Evolutionary conservation across 2,888 invertebrate species (phyloP).

Genomic region (Conomelus anceps): DNA sequence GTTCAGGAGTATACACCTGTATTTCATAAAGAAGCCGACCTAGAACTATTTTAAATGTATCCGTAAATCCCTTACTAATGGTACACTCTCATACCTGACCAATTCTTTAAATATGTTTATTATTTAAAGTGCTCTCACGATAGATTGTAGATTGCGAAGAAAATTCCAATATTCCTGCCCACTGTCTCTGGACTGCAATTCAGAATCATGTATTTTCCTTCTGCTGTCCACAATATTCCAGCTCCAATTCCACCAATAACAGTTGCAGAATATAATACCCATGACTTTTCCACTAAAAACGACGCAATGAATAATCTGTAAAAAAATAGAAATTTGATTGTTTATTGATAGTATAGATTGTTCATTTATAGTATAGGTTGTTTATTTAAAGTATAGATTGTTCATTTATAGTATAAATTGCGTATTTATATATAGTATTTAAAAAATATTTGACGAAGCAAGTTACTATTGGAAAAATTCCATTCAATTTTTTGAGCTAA

Average conservation of each 20-base stretch:
- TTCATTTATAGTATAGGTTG: background rate
- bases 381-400: too few species aligned
- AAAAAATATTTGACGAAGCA: too few species aligned
- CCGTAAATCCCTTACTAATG: too few species aligned
- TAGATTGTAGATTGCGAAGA: slow-evolving; percentile 30
- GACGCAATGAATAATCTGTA: slow-evolving; percentile 29
- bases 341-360: background rate
- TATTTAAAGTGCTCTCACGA: slow-evolving; percentile 25
- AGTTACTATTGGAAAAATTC: too few species aligned
- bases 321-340: background rate
- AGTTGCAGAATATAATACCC: slow-evolving; percentile 30
- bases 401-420: too few species aligned
- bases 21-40: too few species aligned
- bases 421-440: too few species aligned
- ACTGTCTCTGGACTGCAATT: slow-evolving; percentile 28
- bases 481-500: too few species aligned
- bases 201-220: slow-evolving; percentile 31
- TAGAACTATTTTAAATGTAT: too few species aligned
- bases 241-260: slow-evolving; percentile 29
- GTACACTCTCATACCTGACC: background rate
- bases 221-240: slow-evolving; percentile 32
- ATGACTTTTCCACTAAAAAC: slow-evolving; percentile 28
- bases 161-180: slow-evolving; percentile 30
- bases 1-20: too few species aligned
- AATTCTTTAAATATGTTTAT: background rate